Evolutionary conservation across 1,140 invertebrate genomes (phyloP), one percentile per base, ranked within the genome.

Genomic region (Aethina tumida): DNA sequence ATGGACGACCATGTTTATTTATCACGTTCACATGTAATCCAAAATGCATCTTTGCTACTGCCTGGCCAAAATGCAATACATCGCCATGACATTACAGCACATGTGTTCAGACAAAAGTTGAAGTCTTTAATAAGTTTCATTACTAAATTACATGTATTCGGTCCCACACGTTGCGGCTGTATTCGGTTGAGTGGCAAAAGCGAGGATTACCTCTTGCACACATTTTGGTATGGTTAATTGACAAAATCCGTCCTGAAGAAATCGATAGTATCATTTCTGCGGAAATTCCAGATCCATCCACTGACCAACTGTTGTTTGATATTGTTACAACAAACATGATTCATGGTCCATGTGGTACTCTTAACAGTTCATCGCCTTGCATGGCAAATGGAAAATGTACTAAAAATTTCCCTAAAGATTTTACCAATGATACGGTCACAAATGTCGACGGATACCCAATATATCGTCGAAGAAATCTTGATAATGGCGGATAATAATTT

Each of bases 251-350:
- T 1, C 53, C 60, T 19, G 46, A 62, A 37, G 24, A 62, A 40
- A 67, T 70, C 35, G 68, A 73, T 56, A 37, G 58, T 17, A 47
- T 70, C 6, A 67, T 73, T 42, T 67, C 41, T 25, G 70, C 67
- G 3, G 69, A 74, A 63, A 65, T 76, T 39, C 69, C 73, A 19
- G 59, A 73, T 63, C 30, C 29, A 20, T 26, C 47, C 24, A 52
- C 12, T 29, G 62, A 73, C 56, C 58, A 53, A 42, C 14, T 36
- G 15, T 41, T 71, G 15, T 57, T 53, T 59, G 55, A 62, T 16
- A 51, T 63, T 41, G 48, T 68, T 12, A 62, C 28, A 3, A 62
- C 30, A 35, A 61, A 64, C 36, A 70, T 71, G 69, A 66, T 71
- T 41, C 68, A 73, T 63, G 68, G 69, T 12, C 70, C 68, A 32